These are phyloP conservation scores for Lithobates pipiens DNA, from an alignment of 2,797 vertebrate genomes.

Conservation along the genomic window DNA sequence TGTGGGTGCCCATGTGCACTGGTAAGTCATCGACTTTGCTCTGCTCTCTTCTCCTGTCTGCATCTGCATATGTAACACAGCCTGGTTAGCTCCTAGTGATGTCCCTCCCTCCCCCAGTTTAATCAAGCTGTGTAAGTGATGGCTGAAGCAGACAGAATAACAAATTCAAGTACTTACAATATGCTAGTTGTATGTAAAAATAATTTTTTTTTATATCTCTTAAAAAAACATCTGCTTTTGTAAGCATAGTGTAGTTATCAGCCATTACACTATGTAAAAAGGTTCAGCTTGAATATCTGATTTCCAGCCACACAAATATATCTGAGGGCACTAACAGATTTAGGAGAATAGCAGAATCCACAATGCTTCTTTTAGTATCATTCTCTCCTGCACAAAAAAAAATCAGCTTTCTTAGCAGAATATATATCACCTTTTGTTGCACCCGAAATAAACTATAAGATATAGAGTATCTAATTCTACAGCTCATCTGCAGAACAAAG, in stretches of 20 bases:
- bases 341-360: neutral
- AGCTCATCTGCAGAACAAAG: slow-evolving; percentile 42
- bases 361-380: neutral
- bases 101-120: too few relatives aligned
- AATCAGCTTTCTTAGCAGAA: slow-evolving; percentile 3
- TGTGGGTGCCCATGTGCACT: too few relatives aligned
- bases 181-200: too few relatives aligned
- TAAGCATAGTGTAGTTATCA: neutral
- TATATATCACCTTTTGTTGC: slow-evolving; percentile 28
- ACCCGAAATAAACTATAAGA: slow-evolving; percentile 32
- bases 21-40: too few relatives aligned
- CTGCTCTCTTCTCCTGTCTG: too few relatives aligned
- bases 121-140: too few relatives aligned
- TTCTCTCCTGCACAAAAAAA: neutral
- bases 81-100: too few relatives aligned
- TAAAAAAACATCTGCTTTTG: neutral
- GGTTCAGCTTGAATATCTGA: neutral
- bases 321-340: neutral
- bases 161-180: too few relatives aligned
- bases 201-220: too few relatives aligned
- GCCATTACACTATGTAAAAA: neutral
- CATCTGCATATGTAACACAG: too few relatives aligned
- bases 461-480: slow-evolving; percentile 39
- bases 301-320: neutral
- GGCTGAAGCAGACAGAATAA: too few relatives aligned